Conservation (phyloP, 2,113 vertebrate species). For the Ranitomeya imitator region DNA sequence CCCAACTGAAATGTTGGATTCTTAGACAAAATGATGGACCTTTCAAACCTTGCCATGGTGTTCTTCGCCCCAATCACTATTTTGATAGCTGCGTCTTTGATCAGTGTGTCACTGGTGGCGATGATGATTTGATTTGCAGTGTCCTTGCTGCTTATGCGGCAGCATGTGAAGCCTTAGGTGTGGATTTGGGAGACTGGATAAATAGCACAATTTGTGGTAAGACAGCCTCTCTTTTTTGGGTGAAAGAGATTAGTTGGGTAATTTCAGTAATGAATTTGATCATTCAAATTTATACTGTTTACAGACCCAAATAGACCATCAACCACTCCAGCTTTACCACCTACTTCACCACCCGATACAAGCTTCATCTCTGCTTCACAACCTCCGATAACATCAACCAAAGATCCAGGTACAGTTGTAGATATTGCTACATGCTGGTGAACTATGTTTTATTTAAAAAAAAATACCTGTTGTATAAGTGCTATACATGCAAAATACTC, state of each 20-base stretch:
- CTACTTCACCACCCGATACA: constrained; percentile 13
- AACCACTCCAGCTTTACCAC: background rate
- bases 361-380: constrained; percentile 25
- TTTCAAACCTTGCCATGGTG: constrained; percentile 70
- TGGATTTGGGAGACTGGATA: constrained; percentile 71
- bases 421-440: background rate
- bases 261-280: background rate
- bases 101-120: constrained; percentile 72
- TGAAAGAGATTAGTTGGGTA: background rate
- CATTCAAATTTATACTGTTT: background rate
- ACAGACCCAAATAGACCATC: constrained; percentile 21
- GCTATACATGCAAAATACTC: background rate
- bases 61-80: constrained; percentile 70
- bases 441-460: background rate
- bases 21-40: constrained; percentile 69
- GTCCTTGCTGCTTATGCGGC: constrained; percentile 68
- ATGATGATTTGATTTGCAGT: constrained; percentile 68
- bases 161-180: constrained; percentile 73
- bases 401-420: background rate
- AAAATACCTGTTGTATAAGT: background rate
- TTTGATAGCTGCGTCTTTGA: constrained; percentile 74
- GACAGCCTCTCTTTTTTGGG: background rate
- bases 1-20: constrained; percentile 72
- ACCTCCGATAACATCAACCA: background rate
- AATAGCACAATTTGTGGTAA: constrained; percentile 79